Base-by-base conservation (phyloP, 2,113 vertebrate genomes). In the Bucco capensis region DNA sequence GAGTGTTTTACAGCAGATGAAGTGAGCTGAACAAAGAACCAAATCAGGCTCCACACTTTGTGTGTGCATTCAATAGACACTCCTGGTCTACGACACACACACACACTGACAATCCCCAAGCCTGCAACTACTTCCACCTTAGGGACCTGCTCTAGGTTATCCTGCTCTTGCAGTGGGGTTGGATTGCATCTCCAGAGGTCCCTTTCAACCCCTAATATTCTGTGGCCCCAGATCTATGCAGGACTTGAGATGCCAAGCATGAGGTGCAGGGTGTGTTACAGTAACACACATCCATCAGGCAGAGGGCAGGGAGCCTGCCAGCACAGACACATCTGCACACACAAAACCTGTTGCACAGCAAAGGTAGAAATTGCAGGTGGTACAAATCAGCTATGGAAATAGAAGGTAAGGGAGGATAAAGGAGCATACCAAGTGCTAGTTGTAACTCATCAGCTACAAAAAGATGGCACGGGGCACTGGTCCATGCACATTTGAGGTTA, bases 261-360 rank as follows among this genome's bases (percentile, higher is more conserved):
- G 11, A 83, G 79, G 47, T 5, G 42, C 77, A 57, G 67, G 75
- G 50, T 40, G 51, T 25, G 72, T 11, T 80, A n/a, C 3, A 22
- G 71, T 24, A 60, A 69, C 58, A 30, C 40, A 31, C 42, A 69
- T 33, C 70, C 35, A 71, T 65, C 84, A 25, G 3, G 3, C 4
- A 9, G 60, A 33, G 23, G 27, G 25, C 15, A 23, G 14, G 24
- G 22, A 82, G n/a, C 50, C 21, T 21, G 47, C 30, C 40, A 25
- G 53, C 5, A 0, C 2, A 0, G 13, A 47, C 16, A 31, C 7
- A 6, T 0, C 54, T 8, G 40, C 47, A 7, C 6, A 0, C 6
- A 19, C 37, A 15, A 14, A n/a, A 7, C 51, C n/a, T 22, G 12
- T 1, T 8, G 35, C 3, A 12, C 37, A 44, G 19, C 25, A 5